These are phyloP conservation scores for Brachycybe producta DNA, from an alignment of 2,888 invertebrate genomes.

Conservation along the genomic window DNA sequence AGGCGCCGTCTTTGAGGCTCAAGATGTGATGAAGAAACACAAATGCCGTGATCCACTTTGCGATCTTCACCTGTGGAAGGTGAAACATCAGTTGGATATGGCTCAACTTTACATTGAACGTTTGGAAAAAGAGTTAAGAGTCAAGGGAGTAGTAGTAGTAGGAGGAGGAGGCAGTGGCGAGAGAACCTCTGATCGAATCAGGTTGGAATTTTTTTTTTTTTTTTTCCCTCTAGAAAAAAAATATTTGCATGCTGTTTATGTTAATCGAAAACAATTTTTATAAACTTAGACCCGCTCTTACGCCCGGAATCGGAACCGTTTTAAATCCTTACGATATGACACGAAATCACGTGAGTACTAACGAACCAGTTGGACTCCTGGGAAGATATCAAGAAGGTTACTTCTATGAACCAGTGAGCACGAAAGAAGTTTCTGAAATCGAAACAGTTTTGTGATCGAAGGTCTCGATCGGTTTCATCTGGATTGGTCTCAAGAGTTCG, in stretches of 20 bases:
- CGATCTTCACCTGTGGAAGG: slow-evolving; percentile 56
- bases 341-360: slow-evolving; percentile 36
- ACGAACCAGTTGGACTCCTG: slow-evolving; percentile 27
- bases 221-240: neutral
- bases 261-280: too few relatives aligned
- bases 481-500: too few relatives aligned
- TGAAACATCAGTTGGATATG: slow-evolving; percentile 77
- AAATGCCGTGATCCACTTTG: slow-evolving; percentile 43
- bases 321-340: slow-evolving; percentile 41
- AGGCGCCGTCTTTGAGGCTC: slow-evolving; percentile 63
- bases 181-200: too few relatives aligned
- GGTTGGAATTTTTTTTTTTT: neutral
- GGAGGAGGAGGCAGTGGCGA: too few relatives aligned
- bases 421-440: slow-evolving; percentile 67
- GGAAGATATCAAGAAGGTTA: neutral
- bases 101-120: slow-evolving; percentile 70
- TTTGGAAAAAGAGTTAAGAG: too few relatives aligned
- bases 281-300: neutral
- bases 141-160: too few relatives aligned
- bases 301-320: neutral
- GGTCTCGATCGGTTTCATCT: slow-evolving; percentile 26
- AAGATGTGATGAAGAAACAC: slow-evolving; percentile 58
- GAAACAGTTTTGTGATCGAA: slow-evolving; percentile 72
- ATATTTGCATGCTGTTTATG: too few relatives aligned
- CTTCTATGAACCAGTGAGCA: neutral